Base-by-base conservation (phyloP, 2,113 vertebrate genomes). In the Trichomycterus rosablanca region DNA sequence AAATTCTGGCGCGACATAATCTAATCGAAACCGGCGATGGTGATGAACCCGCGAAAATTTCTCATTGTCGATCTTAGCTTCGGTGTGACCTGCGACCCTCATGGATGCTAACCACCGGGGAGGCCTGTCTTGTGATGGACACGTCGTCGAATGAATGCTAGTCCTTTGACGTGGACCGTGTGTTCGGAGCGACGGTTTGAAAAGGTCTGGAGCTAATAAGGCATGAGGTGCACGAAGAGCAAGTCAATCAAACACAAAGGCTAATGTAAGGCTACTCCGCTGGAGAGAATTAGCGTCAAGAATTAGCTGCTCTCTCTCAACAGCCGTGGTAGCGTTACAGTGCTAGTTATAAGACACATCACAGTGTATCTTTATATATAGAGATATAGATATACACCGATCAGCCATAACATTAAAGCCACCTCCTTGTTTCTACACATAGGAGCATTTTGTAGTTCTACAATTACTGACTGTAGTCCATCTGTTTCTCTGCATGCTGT, bases 1-100 rank as follows among this genome's bases (percentile, higher is more conserved):
- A 59, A 43, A 67, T 28, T 59, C 53, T 74, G 72, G 67, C 63
- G 19, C 16, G 2, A 23, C 24, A 67, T 35, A 67, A 74, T 70
- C 67, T 32, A 51, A 63, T 4, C 15, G 19, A 22, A 59, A 56
- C 26, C 26, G 26, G 7, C 26, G 26, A 30, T 30, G 3, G 3
- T 7, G 26, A 7, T 30, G 26, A 30, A 30, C 26, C 26, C 3
- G 26, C 26, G 3, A 3, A 50, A 14, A 20, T 26, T 14, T n/a
- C 15, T 39, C 58, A 20, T 20, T 40, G 28, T 9, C 5, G 14
- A 39, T 48, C 46, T 34, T 42, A 37, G 30, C 45, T 52, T 22
- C 3, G 8, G 5, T 26, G 46, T 26, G 46, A 74, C 59, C 67
- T 50, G 20, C 55, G 63, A 67, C 67, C 63, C 49, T 57, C 9